Percentiles rank a stretch among this genome's conserved stretches.
Conservation (phyloP, 2,113 vertebrate genomes). For the Daboia siamensis region DNA sequence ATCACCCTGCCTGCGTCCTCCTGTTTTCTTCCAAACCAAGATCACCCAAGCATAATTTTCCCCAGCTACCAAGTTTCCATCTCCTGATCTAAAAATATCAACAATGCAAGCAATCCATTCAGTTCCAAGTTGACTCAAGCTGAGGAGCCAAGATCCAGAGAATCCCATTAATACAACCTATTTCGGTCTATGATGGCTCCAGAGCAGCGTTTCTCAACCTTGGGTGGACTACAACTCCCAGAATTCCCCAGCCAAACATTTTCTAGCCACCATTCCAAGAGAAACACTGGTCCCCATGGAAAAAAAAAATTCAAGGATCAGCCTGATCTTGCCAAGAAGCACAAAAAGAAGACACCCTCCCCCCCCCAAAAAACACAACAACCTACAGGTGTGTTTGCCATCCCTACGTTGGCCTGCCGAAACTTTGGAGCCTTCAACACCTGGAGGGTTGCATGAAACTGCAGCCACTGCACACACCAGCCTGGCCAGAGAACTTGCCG, state of each 20-base stretch:
- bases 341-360: neutral
- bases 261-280: neutral
- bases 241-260: neutral
- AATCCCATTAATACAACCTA: neutral
- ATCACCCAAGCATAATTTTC: neutral
- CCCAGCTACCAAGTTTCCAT: neutral
- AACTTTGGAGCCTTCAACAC: neutral
- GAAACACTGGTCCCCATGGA: neutral
- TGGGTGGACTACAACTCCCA: neutral
- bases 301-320: too few relatives aligned
- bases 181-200: neutral
- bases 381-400: constrained; percentile 41
- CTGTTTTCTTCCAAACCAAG: neutral
- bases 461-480: neutral
- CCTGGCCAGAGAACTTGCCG: neutral
- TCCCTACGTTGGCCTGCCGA: neutral
- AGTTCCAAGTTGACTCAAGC: neutral
- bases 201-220: neutral
- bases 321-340: neutral
- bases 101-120: neutral
- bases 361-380: neutral
- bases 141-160: neutral
- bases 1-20: neutral
- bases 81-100: neutral
- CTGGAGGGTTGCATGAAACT: neutral